Evolutionary conservation across 2,113 vertebrate species (phyloP).

Genomic region (Stegastes partitus): DNA sequence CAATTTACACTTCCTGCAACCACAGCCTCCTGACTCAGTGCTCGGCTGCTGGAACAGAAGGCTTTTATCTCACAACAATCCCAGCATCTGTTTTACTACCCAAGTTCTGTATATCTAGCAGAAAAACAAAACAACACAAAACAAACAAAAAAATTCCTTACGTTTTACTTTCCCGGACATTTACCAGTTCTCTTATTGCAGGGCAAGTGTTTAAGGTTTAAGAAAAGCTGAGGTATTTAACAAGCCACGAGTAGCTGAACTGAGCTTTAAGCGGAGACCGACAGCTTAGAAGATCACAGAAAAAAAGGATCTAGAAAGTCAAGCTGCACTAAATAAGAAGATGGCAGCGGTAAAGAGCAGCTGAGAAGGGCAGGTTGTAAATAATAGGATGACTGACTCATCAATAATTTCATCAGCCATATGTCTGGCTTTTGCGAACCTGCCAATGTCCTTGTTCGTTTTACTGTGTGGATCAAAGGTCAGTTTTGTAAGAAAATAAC

Average conservation of each 20-base stretch:
- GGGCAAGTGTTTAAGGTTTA: background rate
- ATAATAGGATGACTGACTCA: constrained; percentile 52
- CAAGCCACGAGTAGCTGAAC: background rate
- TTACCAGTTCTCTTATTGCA: background rate
- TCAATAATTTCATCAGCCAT: constrained; percentile 59
- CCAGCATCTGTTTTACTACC: constrained; percentile 70
- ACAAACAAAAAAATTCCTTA: background rate
- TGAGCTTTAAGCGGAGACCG: background rate
- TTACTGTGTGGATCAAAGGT: constrained; percentile 54
- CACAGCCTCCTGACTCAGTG: constrained; percentile 39
- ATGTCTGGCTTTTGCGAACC: constrained; percentile 45
- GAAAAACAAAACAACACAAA: constrained; percentile 14
- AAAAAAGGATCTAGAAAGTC: constrained; percentile 3
- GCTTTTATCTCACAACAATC: constrained; percentile 63
- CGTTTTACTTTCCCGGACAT: constrained; percentile 8
- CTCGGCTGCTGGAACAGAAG: constrained; percentile 56
- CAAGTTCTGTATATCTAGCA: constrained; percentile 23
- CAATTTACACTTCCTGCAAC: constrained; percentile 42
- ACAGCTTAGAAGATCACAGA: constrained; percentile 8
- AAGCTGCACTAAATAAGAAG: constrained; percentile 5
- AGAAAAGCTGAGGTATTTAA: background rate
- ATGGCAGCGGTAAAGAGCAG: constrained; percentile 33
- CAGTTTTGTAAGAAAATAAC: constrained; percentile 66
- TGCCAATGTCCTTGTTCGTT: constrained; percentile 35
- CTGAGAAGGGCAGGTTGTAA: constrained; percentile 34